Percentiles rank a stretch among this genome's conserved stretches.
These are phyloP conservation scores for Pelecanoides urinatrix DNA, from an alignment of 2,113 vertebrate genomes.

Conservation along the genomic window DNA sequence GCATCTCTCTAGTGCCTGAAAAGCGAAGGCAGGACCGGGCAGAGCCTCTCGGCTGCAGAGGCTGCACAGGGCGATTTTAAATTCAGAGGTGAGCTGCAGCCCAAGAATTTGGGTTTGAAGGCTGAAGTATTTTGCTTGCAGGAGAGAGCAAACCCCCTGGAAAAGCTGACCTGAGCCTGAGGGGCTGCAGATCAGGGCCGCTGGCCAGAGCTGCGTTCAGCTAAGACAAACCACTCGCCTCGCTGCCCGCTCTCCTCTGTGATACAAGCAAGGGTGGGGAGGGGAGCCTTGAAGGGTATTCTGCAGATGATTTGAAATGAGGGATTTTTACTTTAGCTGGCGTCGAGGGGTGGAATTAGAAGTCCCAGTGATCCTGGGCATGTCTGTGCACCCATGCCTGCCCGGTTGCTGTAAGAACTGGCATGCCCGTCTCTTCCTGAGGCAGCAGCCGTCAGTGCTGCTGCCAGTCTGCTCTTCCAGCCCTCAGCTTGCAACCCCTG, in stretches of 20 bases:
- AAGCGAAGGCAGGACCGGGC: background rate
- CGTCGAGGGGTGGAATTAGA: background rate
- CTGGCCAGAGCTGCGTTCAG: background rate
- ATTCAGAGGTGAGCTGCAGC: background rate
- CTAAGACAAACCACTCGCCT: fast-evolving
- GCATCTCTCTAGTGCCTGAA: background rate
- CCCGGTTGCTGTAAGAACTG: background rate
- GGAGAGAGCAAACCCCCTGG: background rate
- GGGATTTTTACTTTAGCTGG: background rate
- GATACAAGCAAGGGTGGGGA: background rate
- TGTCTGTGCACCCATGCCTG: background rate
- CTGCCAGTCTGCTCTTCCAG: background rate
- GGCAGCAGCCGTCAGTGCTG: background rate
- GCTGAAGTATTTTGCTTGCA: background rate
- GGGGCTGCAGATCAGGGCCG: no score
- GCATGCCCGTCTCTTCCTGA: background rate
- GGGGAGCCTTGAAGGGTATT: background rate
- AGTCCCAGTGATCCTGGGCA: background rate
- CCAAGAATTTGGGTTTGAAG: background rate
- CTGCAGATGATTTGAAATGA: background rate
- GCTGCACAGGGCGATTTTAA: background rate
- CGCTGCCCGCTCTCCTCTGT: background rate
- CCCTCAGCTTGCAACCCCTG: background rate
- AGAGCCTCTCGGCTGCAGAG: background rate
- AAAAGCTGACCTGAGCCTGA: background rate